These are phyloP conservation scores for Arrhamphus sclerolepis DNA, from an alignment of 2,797 vertebrate genomes.

Conservation along the genomic window DNA sequence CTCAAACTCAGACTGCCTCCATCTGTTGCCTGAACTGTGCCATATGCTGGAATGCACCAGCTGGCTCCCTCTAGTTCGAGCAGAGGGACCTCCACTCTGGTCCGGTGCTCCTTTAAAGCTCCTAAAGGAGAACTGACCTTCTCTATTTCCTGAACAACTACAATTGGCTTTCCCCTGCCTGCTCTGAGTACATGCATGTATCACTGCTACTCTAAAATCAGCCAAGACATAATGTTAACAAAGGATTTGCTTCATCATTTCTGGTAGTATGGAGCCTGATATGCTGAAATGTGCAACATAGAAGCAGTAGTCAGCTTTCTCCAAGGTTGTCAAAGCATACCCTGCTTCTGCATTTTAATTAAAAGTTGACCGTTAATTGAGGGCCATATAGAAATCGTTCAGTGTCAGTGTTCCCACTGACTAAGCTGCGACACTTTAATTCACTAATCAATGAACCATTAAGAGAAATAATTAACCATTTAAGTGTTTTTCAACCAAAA, in stretches of 20 bases:
- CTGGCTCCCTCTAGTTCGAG: slow-evolving; percentile 49
- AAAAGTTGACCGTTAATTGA: neutral
- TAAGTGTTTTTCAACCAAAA: neutral
- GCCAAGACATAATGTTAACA: slow-evolving; percentile 36
- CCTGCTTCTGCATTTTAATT: slow-evolving; percentile 12
- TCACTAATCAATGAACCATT: neutral
- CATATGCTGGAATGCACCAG: slow-evolving; percentile 69
- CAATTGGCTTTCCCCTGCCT: slow-evolving; percentile 35
- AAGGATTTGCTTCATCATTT: slow-evolving; percentile 28
- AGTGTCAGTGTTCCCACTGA: neutral
- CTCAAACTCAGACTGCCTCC: slow-evolving; percentile 55
- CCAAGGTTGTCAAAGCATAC: slow-evolving; percentile 7
- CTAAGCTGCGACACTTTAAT: neutral
- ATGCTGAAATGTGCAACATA: slow-evolving; percentile 14
- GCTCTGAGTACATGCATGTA: slow-evolving; percentile 11
- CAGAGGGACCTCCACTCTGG: slow-evolving; percentile 21
- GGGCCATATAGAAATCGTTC: slow-evolving; percentile 6
- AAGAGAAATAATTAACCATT: neutral
- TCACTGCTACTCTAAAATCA: slow-evolving; percentile 30
- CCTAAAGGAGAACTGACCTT: slow-evolving; percentile 45
- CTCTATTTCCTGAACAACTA: slow-evolving; percentile 32
- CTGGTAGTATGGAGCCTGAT: slow-evolving; percentile 37
- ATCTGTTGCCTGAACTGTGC: slow-evolving; percentile 71
- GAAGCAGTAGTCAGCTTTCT: slow-evolving; percentile 6
- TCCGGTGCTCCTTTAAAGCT: slow-evolving; percentile 30